These are phyloP conservation scores for Leucozona laternaria DNA, from an alignment of 2,888 invertebrate species.

Conservation along the genomic window DNA sequence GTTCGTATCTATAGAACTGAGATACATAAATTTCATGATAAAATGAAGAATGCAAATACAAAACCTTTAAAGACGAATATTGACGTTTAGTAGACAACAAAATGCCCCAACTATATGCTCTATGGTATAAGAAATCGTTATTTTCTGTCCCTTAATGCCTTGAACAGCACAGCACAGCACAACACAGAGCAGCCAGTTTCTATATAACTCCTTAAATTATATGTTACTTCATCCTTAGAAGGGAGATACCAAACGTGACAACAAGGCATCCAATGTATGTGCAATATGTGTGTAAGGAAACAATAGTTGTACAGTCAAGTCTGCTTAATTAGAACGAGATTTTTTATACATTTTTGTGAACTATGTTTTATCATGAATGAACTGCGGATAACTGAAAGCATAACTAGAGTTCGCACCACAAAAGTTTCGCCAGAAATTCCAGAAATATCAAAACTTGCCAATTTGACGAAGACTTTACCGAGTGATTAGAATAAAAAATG, in stretches of 20 bases:
- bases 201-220: slow-evolving; percentile 25
- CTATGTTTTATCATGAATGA: too few relatives aligned
- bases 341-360: too few relatives aligned
- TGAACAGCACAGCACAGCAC: background rate
- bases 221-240: background rate
- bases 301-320: background rate
- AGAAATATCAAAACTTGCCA: too few relatives aligned
- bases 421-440: too few relatives aligned
- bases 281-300: background rate
- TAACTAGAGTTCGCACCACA: too few relatives aligned
- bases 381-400: too few relatives aligned
- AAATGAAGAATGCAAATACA: slow-evolving; percentile 1
- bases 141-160: background rate
- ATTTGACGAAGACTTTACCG: too few relatives aligned
- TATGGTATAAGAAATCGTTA: background rate
- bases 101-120: slow-evolving; percentile 3
- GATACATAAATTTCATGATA: slow-evolving; percentile 1
- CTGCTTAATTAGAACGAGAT: background rate
- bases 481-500: too few relatives aligned
- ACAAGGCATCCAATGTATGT: slow-evolving; percentile 12
- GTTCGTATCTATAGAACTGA: too few relatives aligned
- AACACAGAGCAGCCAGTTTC: background rate
- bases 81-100: slow-evolving; percentile 33
- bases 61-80: slow-evolving; percentile 22
- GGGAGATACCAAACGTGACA: slow-evolving; percentile 13